Base-by-base conservation (phyloP, 2,113 vertebrate genomes). In the Telmatochromis sp. region DNA sequence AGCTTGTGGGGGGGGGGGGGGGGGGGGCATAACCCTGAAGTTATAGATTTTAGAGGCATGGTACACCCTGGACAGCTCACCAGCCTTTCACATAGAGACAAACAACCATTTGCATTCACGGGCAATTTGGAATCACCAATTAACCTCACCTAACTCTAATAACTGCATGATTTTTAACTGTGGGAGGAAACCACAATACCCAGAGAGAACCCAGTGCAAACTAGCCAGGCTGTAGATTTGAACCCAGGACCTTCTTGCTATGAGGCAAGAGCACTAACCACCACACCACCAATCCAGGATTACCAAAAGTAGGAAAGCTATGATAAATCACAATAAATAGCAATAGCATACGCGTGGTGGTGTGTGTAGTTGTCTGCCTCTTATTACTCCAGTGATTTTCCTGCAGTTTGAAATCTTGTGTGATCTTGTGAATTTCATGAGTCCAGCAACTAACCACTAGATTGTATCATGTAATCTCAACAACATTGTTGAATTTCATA, bases 331-430 rank as follows among this genome's bases (percentile, higher is more conserved):
- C 14, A 15, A 47, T 47, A 47, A 42, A 42, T 42, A 42, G 40
- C 7, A 0, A 49, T 5, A 49, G 51, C 9, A 6, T 53, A 10
- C 8, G 2, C 5, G 2, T 26, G 26, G 2, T n/a, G 21, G 8
- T n/a, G 51, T 53, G 51, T 21, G 51, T 53, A 53, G 51, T 21
- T 53, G 9, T 53, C 19, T 53, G 51, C 51, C 51, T 53, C 19
- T 53, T 53, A 53, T 21, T 11, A 21, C 51, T n/a, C 51, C 51
- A 53, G 51, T 53, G 1, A 53, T 53, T 53, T 53, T 53, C 51
- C 19, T 53, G 51, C 51, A 53, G 51, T 54, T 54, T 54, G 51
- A 54, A 54, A 54, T 54, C 3, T 21, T 6, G 1, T 54, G 51
- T 6, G n/a, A 21, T 54, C 51, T 54, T 54, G 51, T 54, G 51